phyloP scores from a whole-genome alignment of 2,113 vertebrate genomes.

The Oreochromis spilurus region DNA sequence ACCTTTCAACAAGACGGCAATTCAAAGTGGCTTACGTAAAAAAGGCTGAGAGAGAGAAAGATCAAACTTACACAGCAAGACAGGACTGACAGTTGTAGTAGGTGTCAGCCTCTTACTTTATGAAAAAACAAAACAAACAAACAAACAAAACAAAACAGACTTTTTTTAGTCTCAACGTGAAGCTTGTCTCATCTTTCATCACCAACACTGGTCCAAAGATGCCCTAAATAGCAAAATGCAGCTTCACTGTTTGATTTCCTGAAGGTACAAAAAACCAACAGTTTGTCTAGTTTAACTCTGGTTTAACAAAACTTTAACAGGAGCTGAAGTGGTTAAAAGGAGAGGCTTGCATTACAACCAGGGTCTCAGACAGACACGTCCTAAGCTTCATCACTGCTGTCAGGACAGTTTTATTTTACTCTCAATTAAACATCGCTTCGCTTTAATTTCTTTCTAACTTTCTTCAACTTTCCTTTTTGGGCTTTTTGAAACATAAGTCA shows the following conservation, averaged over 20 bases:
- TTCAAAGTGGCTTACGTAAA: background rate
- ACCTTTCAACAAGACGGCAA: background rate
- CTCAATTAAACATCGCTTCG: background rate
- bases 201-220: rapidly evolving
- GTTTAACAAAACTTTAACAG: background rate
- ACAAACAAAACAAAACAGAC: background rate
- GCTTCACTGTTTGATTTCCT: background rate
- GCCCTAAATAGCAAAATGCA: background rate
- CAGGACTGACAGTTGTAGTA: background rate
- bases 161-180: background rate
- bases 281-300: background rate
- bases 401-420: background rate
- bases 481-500: no score
- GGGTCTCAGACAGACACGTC: background rate
- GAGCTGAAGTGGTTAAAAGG: background rate
- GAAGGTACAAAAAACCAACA: background rate
- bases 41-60: background rate
- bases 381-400: background rate
- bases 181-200: rapidly evolving
- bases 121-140: background rate
- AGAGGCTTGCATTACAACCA: background rate
- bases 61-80: background rate
- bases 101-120: background rate
- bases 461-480: no score
- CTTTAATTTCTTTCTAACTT: background rate